Base-by-base conservation (phyloP, 2,797 vertebrate species). In the Urosaurus nigricauda region DNA sequence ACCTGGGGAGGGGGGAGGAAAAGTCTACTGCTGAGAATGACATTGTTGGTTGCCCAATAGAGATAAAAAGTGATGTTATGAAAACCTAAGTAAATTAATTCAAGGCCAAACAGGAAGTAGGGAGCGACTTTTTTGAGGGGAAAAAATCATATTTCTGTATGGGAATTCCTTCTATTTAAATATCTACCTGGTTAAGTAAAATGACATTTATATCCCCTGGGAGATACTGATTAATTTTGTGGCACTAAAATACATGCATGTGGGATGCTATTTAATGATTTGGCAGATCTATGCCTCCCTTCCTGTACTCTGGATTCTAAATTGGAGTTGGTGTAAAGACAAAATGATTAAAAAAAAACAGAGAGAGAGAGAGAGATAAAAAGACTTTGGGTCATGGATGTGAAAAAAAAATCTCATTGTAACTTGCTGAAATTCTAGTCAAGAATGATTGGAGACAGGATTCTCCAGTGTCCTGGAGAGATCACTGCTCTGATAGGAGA, bases 71-170 rank as follows among this genome's bases (percentile, higher is more conserved):
- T 21, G 17, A 1, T 78, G 47, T 16, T 43, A 5, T 35, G 68
- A 88, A 85, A 90, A 89, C 11, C 2, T 88, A 71, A 51, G 2
- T 56, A 90, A 75, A 26, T 71, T 84, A 85, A 37, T 35, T 77
- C 56, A 63, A 86, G 5, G 9, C 2, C 80, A 63, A 35, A 60
- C 1, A 37, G 2, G 40, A 85, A 47, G 13, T 0, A 43, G 82
- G 26, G 29, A 82, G 6, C 37, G 19, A 35, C 2, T 29, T 63
- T 5, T 56, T 14, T n/a, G n/a, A n/a, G n/a, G 87, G 40, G 0
- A 83, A 47, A 63, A 8, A 0, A 89, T 85, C 79, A 86, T 26
- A 37, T 79, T 35, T 4, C 65, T 71, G 7, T 14, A 51, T 24
- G 32, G 5, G 8, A 71, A 53, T 29, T 51, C 56, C 12, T 75